Evolutionary conservation across 1,140 invertebrate genomes (phyloP).

Genomic region (Drosophila pallidifrons): DNA sequence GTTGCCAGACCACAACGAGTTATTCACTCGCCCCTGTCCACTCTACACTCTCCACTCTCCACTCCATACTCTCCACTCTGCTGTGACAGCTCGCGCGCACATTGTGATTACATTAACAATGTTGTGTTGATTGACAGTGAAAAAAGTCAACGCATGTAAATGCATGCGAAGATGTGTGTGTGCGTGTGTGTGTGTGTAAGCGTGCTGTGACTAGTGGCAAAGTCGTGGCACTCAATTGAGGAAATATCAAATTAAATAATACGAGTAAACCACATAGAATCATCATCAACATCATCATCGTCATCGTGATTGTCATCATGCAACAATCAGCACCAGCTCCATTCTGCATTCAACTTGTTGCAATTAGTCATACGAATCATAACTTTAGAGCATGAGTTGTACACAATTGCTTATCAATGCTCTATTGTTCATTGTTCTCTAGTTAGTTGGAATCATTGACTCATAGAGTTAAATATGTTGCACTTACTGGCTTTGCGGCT

Average conservation of each 20-base stretch:
- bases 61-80: not conserved
- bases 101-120: slow-evolving; percentile 46
- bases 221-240: slow-evolving; percentile 67
- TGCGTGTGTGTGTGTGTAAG: slow-evolving; percentile 8
- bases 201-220: slow-evolving; percentile 42
- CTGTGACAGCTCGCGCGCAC: slow-evolving; percentile 8
- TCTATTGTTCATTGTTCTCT: slow-evolving; percentile 4
- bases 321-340: slow-evolving; percentile 5
- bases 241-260: slow-evolving; percentile 78
- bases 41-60: not conserved
- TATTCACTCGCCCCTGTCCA: not conserved
- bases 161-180: not conserved
- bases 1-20: slow-evolving; percentile 32
- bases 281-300: slow-evolving; percentile 13
- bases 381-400: not conserved
- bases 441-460: slow-evolving; percentile 28
- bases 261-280: slow-evolving; percentile 35
- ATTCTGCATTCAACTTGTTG: slow-evolving; percentile 58
- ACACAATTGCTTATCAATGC: slow-evolving; percentile 33
- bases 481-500: not conserved
- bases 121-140: slow-evolving; percentile 48
- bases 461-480: slow-evolving; percentile 11
- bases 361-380: slow-evolving; percentile 62
- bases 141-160: slow-evolving; percentile 1
- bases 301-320: slow-evolving; percentile 8